phyloP scores from a whole-genome alignment of 2,888 invertebrate species.

The Hymenopus coronatus region DNA sequence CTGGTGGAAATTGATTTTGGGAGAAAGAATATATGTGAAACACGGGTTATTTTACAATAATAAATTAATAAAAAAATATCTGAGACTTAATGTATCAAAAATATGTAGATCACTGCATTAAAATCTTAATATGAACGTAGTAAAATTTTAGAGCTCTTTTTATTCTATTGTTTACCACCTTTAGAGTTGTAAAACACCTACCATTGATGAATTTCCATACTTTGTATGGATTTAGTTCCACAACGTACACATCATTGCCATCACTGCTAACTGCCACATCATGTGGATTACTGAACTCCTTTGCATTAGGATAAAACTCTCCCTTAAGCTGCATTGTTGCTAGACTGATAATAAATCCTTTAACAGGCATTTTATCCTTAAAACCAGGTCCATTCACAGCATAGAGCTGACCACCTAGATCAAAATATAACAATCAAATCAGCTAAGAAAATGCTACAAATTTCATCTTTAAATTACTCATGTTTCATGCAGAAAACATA shows the following conservation, averaged over 20 bases:
- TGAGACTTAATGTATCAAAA: too few relatives aligned
- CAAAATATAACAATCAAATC: background rate
- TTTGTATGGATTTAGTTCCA: conserved; percentile 67
- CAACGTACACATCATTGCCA: conserved; percentile 70
- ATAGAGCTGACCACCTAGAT: conserved; percentile 65
- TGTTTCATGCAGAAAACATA: too few relatives aligned
- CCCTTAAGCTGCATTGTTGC: conserved; percentile 56
- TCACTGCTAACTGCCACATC: conserved; percentile 71
- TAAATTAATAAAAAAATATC: background rate
- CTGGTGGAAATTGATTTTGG: too few relatives aligned
- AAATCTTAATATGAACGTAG: too few relatives aligned
- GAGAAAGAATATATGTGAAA: background rate
- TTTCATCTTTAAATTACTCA: too few relatives aligned
- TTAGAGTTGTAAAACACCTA: conserved; percentile 3
- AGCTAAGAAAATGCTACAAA: too few relatives aligned
- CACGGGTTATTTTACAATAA: background rate
- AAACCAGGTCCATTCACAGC: conserved; percentile 69
- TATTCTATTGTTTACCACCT: background rate
- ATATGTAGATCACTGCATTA: too few relatives aligned
- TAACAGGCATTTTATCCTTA: conserved; percentile 48
- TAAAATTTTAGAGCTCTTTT: background rate
- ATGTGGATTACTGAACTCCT: conserved; percentile 69
- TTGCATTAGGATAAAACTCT: conserved; percentile 58
- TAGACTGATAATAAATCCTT: conserved; percentile 70
- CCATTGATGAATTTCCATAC: conserved; percentile 57